phyloP scores from a whole-genome alignment of 2,113 vertebrate species.

The Chelonoidis abingdonii region DNA sequence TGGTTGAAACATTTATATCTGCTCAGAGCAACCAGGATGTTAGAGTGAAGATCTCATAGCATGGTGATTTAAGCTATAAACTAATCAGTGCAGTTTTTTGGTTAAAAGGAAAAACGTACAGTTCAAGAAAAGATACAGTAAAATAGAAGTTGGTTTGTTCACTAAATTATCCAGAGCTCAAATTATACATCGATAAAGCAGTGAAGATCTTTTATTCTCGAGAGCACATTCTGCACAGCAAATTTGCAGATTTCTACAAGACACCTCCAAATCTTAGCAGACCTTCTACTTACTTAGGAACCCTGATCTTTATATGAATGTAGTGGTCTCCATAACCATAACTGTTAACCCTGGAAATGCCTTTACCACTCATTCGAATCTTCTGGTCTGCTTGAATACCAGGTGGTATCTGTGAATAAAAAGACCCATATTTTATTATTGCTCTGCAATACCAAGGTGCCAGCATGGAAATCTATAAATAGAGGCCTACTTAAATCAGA shows the following conservation, averaged over 20 bases:
- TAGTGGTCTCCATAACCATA: conserved; percentile 97
- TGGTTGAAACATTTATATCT: neutral
- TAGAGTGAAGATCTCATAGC: neutral
- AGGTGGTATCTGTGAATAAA: conserved; percentile 87
- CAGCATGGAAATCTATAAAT: neutral
- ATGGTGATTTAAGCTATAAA: neutral
- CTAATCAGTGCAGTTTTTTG: neutral
- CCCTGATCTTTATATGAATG: conserved; percentile 92
- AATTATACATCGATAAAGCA: neutral
- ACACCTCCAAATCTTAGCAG: neutral
- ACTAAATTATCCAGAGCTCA: neutral
- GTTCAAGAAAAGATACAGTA: neutral
- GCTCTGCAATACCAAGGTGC: neutral
- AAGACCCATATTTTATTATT: neutral
- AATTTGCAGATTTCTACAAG: neutral
- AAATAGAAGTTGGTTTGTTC: neutral
- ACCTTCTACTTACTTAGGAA: conserved; percentile 90
- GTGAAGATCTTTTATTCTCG: neutral
- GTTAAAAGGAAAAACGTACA: neutral
- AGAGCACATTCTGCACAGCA: fast-evolving
- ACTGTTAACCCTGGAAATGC: conserved; percentile 92
- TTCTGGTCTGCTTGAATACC: conserved; percentile 91
- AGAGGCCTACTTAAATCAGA: neutral
- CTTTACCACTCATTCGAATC: conserved; percentile 92
- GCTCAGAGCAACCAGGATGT: neutral